These are phyloP conservation scores for Holcopasites calliopsidis DNA, from an alignment of 1,140 invertebrate species.

Conservation along the genomic window DNA sequence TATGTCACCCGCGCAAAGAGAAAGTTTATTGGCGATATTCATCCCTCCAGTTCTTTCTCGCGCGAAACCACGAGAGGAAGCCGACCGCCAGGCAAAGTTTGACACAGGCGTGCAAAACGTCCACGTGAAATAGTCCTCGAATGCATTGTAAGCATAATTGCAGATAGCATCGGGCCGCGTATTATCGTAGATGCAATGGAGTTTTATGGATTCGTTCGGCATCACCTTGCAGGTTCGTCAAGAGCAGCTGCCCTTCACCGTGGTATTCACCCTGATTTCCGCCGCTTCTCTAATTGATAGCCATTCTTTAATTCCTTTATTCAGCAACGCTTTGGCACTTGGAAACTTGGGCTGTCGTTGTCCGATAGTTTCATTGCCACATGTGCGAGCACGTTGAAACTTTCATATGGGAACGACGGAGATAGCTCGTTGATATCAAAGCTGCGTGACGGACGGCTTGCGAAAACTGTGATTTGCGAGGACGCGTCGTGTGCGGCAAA, in stretches of 20 bases:
- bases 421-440: neutral
- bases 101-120: neutral
- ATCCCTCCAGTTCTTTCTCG: neutral
- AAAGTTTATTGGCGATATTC: constrained; percentile 54
- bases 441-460: neutral
- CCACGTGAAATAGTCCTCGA: constrained; percentile 47
- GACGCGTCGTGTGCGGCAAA: constrained; percentile 11
- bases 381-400: no score
- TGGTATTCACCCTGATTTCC: constrained; percentile 43
- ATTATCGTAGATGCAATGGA: neutral
- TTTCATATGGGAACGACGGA: neutral
- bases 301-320: constrained; percentile 46
- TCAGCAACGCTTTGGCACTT: neutral
- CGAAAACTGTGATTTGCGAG: neutral
- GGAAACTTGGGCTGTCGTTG: no score
- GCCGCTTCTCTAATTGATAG: constrained; percentile 36
- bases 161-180: constrained; percentile 52
- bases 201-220: constrained; percentile 61
- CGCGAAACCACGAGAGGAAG: neutral
- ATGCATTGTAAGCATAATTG: constrained; percentile 57
- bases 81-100: neutral
- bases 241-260: constrained; percentile 22
- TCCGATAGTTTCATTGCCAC: no score
- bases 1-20: constrained; percentile 17
- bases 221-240: constrained; percentile 25